A percentile compares a stretch with the other conserved stretches of the same genome.
Conservation (phyloP, 92 coral and sea anemone species). For the Scolanthus callimorphus region DNA sequence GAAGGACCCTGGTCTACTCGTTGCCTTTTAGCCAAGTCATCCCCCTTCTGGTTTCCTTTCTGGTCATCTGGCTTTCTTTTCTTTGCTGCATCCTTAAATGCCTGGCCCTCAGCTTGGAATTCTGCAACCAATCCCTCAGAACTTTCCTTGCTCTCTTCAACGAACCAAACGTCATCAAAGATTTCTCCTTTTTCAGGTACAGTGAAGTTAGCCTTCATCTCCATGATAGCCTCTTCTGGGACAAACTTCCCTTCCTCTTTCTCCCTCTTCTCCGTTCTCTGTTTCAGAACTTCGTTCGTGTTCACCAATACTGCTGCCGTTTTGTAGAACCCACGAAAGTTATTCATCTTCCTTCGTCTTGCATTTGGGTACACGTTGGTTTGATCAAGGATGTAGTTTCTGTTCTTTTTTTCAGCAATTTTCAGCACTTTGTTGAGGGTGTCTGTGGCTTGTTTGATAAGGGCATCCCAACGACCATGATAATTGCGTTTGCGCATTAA, state of each 20-base stretch:
- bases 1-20: too few relatives aligned
- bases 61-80: constrained; percentile 14
- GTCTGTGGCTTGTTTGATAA: constrained; percentile 90
- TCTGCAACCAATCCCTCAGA: constrained; percentile 63
- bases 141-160: constrained; percentile 68
- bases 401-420: constrained; percentile 80
- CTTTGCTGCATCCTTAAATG: constrained; percentile 47
- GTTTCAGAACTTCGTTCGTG: constrained; percentile 60
- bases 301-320: constrained; percentile 86
- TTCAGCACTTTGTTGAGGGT: constrained; percentile 74
- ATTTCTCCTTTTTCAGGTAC: constrained; percentile 81
- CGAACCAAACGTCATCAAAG: constrained; percentile 91
- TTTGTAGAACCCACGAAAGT: constrained; percentile 65
- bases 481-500: constrained; percentile 81
- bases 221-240: constrained; percentile 85
- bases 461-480: constrained; percentile 98
- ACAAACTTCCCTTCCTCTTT: constrained; percentile 86
- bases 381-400: constrained; percentile 93
- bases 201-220: constrained; percentile 92
- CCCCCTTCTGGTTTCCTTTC: too few relatives aligned
- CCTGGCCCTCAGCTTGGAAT: constrained; percentile 69
- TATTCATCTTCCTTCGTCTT: constrained; percentile 81
- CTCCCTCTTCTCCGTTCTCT: constrained; percentile 65
- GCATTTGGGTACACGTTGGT: constrained; percentile 96
- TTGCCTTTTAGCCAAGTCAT: too few relatives aligned